Evolutionary conservation across 2,888 invertebrate species (phyloP), one percentile per base, ranked within the genome.

Genomic region (Ornithoptera alexandrae): DNA sequence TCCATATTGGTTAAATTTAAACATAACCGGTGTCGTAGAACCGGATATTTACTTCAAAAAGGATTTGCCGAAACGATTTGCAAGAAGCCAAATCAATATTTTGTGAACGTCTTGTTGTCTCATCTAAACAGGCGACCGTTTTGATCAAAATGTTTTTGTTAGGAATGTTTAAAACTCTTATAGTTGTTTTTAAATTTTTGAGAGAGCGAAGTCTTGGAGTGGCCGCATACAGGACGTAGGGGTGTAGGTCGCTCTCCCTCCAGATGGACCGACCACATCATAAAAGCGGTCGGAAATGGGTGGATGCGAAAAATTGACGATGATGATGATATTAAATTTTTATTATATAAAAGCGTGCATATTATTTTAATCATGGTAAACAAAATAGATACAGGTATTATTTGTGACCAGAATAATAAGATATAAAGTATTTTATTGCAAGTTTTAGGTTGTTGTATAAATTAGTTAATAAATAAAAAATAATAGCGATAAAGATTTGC

Each of bases 11-110:
- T 60, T 64, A n/a, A 60, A 56, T 60, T 67, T 67, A 73, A 68
- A 67, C 68, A 58, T 68, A 61, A 60, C 50, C 58, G 15, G 60
- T 68, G 68, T 56, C 61, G 68, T 62, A 64, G 53, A 69, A 69
- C 71, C 69, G 73, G 73, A 73, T 72, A 72, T 71, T 70, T 73
- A 56, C 10, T 46, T 70, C 65, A 62, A 69, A 22, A 66, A 62
- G 53, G 60, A 70, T 62, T 71, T 65, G 70, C 62, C 24, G 53
- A 73, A 71, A 70, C 70, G 57, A 60, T 61, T 70, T 64, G 63
- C 53, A 62, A 65, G 22, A 62, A 53, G 46, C 67, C 60, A 62
- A 59, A 67, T 70, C 66, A 63, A 70, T 70, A 63, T 70, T 60
- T 60, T 67, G 63, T 64, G 30, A 67, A 64, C 57, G 58, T 67